Evolutionary conservation across 2,888 invertebrate species (phyloP).

Genomic region (Theristus sp.): DNA sequence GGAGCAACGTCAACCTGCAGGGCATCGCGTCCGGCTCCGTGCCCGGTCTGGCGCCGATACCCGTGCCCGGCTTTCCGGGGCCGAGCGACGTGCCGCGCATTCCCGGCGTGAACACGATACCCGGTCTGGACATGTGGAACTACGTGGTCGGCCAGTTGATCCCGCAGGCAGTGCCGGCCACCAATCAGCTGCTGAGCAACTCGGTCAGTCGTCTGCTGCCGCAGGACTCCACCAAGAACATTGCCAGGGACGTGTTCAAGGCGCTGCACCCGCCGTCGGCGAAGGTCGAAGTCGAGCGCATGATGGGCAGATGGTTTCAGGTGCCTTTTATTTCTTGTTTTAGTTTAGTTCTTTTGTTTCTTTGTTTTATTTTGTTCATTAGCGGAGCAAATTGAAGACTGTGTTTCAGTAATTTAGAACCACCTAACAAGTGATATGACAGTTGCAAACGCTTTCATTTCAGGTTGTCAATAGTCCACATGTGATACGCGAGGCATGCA

Average conservation of each 20-base stretch:
- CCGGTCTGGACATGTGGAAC: constrained; percentile 29
- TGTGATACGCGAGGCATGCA: constrained; percentile 29
- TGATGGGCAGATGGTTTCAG: constrained; percentile 32
- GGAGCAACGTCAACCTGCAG: too few relatives aligned
- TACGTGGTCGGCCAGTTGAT: constrained; percentile 28
- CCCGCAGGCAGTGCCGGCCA: constrained; percentile 29
- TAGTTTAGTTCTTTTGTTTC: too few relatives aligned
- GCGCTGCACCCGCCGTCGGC: constrained; percentile 28
- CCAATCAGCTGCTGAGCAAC: constrained; percentile 27
- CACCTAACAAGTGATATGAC: too few relatives aligned
- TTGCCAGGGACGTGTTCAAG: constrained; percentile 27
- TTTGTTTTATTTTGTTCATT: too few relatives aligned
- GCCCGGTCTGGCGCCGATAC: constrained; percentile 27
- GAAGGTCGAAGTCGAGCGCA: constrained; percentile 26
- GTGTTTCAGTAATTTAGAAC: too few relatives aligned
- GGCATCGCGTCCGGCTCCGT: constrained; percentile 19
- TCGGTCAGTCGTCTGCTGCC: constrained; percentile 27
- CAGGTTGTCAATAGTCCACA: constrained; percentile 30
- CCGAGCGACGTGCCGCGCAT: constrained; percentile 24
- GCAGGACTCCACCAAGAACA: constrained; percentile 26
- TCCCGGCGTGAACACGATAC: constrained; percentile 30
- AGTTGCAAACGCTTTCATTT: too few relatives aligned
- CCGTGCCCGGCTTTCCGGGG: constrained; percentile 24
- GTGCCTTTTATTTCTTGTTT: too few relatives aligned
- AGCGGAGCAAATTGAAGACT: too few relatives aligned